Conservation (phyloP, 2,797 vertebrate species). For the Crocidura indochinensis region DNA sequence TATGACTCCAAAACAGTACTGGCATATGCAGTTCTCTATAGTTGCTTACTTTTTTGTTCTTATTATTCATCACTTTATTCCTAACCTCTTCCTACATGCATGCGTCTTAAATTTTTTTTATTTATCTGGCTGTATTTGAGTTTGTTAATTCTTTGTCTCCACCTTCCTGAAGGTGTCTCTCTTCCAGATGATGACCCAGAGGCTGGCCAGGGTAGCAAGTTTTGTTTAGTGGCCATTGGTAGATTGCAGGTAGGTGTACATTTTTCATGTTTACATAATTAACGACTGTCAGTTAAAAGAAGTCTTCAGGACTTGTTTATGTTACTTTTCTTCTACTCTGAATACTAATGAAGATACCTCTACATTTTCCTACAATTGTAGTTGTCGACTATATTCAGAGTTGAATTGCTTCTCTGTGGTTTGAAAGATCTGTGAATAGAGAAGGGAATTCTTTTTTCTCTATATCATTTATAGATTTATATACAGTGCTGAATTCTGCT, state of each 20-base stretch:
- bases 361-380: slow-evolving; percentile 47
- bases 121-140: slow-evolving; percentile 19
- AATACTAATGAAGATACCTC: slow-evolving; percentile 47
- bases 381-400: not conserved
- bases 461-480: slow-evolving; percentile 50
- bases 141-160: slow-evolving; percentile 65
- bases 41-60: slow-evolving; percentile 52
- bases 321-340: slow-evolving; percentile 57
- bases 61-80: slow-evolving; percentile 35
- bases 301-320: slow-evolving; percentile 28
- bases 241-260: slow-evolving; percentile 94
- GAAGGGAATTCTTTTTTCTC: not conserved
- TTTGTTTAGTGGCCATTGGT: slow-evolving; percentile 97
- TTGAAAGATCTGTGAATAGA: slow-evolving; percentile 8
- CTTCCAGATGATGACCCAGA: slow-evolving; percentile 96
- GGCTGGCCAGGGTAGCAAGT: slow-evolving; percentile 96
- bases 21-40: slow-evolving; percentile 16
- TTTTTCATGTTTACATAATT: not conserved
- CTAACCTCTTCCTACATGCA: not conserved
- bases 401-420: slow-evolving; percentile 42
- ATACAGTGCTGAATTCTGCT: slow-evolving; percentile 43
- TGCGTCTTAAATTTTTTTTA: slow-evolving; percentile 59
- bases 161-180: slow-evolving; percentile 92
- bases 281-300: not conserved
- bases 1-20: too few species aligned